Percentiles rank a stretch among this genome's conserved stretches.
phyloP scores from a whole-genome alignment of 2,797 vertebrate species.

The Sebastes aleutianus region DNA sequence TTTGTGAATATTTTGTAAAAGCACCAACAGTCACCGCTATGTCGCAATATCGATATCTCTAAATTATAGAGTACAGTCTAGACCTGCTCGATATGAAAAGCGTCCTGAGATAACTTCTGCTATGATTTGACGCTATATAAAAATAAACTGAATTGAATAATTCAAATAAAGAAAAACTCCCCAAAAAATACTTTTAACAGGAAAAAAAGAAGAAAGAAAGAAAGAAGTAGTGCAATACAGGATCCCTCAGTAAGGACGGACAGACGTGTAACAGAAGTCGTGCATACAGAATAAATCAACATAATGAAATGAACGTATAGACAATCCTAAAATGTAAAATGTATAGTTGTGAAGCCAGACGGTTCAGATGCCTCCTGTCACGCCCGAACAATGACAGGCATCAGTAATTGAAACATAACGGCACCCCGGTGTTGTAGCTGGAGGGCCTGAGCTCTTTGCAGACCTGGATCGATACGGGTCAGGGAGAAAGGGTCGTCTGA shows the following conservation, averaged over 20 bases:
- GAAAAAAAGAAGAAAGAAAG: background rate
- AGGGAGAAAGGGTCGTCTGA: constrained; percentile 51
- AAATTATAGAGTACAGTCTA: no score
- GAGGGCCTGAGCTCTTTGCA: constrained; percentile 29
- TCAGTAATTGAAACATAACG: constrained; percentile 63
- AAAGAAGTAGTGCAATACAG: background rate
- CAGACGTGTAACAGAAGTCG: background rate
- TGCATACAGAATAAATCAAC: background rate
- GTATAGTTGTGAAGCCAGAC: background rate
- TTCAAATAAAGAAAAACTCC: background rate
- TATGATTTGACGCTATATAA: no score
- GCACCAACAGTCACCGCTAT: no score
- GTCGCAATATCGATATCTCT: no score
- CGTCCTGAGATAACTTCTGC: no score
- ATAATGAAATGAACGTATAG: background rate
- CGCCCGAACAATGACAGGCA: constrained; percentile 53
- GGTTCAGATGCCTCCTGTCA: constrained; percentile 14
- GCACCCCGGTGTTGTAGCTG: constrained; percentile 44
- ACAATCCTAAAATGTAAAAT: background rate
- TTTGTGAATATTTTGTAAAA: no score
- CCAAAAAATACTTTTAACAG: background rate
- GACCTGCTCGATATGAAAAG: no score
- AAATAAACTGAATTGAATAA: no score
- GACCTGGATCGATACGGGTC: constrained; percentile 68
- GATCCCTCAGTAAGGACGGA: background rate